Base-by-base conservation (phyloP, 1,140 invertebrate genomes). In the Euschistus heros region DNA sequence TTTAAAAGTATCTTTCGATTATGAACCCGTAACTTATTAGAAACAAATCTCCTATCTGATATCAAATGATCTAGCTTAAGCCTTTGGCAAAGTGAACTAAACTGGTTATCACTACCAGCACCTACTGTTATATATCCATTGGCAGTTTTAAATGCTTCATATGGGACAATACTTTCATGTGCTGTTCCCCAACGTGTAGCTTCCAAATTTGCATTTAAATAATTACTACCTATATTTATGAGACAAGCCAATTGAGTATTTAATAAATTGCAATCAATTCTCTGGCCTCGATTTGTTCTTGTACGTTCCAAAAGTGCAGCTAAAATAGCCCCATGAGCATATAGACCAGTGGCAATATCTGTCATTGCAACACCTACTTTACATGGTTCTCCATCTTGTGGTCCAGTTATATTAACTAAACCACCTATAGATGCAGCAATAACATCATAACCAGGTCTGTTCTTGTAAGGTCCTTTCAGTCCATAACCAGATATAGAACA, bases 401-500 rank as follows among this genome's bases (percentile, higher is more conserved):
- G 82, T 0, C 96, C 96, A 0, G 95, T 98, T 20, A 94, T 89
- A 72, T 92, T 83, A 52, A 98, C 70, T 0, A 98, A 77, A 2
- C 95, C 95, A 15, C 93, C 94, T 64, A 94, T 79, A 0, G 92
- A 95, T 10, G 93, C 86, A 15, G 92, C 93, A 68, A 98, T 94
- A 0, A 97, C 90, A 79, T 98, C 95, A 78, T 97, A 98, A 63
- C 95, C 95, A 22, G 92, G 88, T 71, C 87, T 84, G 59, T 83
- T 80, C 3, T 79, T 76, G 78, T 97, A 97, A 0, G 93, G 93
- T 1, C 95, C 95, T 55, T 80, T 78, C 0, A 83, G 80, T 0
- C 96, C 96, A 77, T 89, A 98, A 0, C 94, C 96, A 66, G 91
- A 93, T 44, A 98, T 82, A 0, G 94, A 94, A 78, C 93, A 96